phyloP scores from a whole-genome alignment of 2,888 invertebrate species.

The Campoplex nolae region DNA sequence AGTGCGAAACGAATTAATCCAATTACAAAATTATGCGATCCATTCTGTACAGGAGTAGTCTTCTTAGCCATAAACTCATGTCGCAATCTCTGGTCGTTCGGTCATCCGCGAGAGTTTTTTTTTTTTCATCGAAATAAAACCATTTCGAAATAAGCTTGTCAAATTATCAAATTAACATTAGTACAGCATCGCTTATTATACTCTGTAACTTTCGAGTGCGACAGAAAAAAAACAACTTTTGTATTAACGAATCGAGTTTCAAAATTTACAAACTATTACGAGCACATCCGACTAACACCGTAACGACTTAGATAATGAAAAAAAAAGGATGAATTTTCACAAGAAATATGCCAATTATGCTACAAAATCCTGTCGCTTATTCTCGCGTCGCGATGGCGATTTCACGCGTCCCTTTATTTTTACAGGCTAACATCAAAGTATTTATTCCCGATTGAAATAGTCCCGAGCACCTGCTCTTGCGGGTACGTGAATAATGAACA shows the following conservation, averaged over 20 bases:
- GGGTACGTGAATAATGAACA: background rate
- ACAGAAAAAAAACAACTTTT: background rate
- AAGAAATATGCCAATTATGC: background rate
- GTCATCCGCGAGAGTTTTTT: background rate
- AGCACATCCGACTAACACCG: too few species aligned
- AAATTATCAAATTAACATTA: background rate
- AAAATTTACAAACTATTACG: background rate
- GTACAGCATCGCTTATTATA: background rate
- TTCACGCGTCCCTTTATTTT: conserved; percentile 13
- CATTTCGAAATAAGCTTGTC: background rate
- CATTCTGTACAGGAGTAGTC: conserved; percentile 51
- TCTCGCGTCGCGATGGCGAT: background rate
- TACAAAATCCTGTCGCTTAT: background rate
- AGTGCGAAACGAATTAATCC: conserved; percentile 68
- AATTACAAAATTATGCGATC: conserved; percentile 67
- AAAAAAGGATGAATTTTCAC: background rate
- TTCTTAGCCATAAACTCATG: conserved; percentile 46
- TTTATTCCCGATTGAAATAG: conserved; percentile 37
- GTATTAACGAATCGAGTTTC: background rate
- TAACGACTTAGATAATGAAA: background rate
- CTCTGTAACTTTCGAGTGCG: background rate
- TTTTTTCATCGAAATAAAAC: background rate
- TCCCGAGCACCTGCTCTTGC: conserved; percentile 31
- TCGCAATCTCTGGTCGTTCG: background rate
- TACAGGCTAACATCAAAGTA: conserved; percentile 5